Conservation (phyloP, 2,113 vertebrate genomes). For the Callipepla californica region DNA sequence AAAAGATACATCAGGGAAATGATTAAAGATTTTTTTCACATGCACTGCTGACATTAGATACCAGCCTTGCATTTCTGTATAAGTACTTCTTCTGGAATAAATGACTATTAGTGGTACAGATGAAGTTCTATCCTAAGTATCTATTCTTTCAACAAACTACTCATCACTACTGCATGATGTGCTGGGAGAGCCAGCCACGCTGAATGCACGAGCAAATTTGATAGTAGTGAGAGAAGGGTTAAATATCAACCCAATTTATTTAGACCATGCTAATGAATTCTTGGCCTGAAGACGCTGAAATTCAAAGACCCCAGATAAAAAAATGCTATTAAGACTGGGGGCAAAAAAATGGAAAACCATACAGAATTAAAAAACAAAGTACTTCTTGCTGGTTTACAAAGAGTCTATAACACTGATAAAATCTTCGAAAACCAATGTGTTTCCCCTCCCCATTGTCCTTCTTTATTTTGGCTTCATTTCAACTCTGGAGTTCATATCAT, state of each 20-base stretch:
- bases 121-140: not conserved
- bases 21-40: not conserved
- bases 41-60: not conserved
- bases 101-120: not conserved
- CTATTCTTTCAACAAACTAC: not conserved
- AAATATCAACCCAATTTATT: not conserved
- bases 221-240: not conserved
- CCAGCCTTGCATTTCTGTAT: not conserved
- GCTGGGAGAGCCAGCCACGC: fast-evolving
- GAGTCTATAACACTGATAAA: slow-evolving; percentile 75
- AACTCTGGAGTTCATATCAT: slow-evolving; percentile 80
- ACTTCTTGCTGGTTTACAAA: slow-evolving; percentile 72
- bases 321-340: not conserved
- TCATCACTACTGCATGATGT: not conserved
- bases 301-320: not conserved
- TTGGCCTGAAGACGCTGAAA: not conserved
- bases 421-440: slow-evolving; percentile 55
- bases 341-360: slow-evolving; percentile 40
- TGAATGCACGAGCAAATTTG: not conserved
- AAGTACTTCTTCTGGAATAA: not conserved
- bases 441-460: not conserved
- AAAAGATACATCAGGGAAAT: not conserved
- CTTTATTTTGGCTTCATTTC: slow-evolving; percentile 87
- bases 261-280: not conserved
- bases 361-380: slow-evolving; percentile 50